Percentiles rank a stretch among this genome's conserved stretches.
Conservation (phyloP, 2,888 invertebrate species). For the Pyrrhosoma nymphula region DNA sequence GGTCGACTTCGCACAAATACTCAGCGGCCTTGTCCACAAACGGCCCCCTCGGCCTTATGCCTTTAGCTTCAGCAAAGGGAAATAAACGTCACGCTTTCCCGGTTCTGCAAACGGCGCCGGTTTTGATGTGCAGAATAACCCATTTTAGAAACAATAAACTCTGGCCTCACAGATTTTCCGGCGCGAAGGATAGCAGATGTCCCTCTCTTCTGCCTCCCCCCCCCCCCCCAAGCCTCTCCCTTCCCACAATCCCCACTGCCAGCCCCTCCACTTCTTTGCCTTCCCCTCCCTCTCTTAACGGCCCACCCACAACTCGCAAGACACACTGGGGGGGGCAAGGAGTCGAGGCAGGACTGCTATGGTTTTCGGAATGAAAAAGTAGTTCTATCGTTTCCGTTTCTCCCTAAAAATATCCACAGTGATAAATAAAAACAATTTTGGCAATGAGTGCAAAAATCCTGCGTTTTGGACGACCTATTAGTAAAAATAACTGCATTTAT, state of each 20-base stretch:
- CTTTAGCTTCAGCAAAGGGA: not conserved
- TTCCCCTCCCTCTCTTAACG: not conserved
- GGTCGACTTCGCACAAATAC: not conserved
- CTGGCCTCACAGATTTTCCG: not conserved
- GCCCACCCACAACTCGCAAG: not conserved
- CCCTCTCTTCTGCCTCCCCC: not conserved
- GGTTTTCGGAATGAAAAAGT: no score
- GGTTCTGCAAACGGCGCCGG: not conserved
- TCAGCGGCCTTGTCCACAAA: not conserved
- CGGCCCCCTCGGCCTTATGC: not conserved
- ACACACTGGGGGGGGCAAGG: not conserved
- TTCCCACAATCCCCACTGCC: not conserved
- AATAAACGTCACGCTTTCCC: not conserved
- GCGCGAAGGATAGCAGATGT: not conserved
- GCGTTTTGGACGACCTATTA: no score
- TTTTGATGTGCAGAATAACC: slow-evolving; percentile 31
- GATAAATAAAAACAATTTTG: no score
- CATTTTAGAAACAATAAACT: slow-evolving; percentile 22
- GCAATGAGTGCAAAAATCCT: no score
- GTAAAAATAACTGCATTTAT: no score
- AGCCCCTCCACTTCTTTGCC: not conserved
- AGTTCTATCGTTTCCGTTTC: no score
- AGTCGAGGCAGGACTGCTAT: no score
- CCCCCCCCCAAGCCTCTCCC: not conserved
- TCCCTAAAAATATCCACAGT: no score